Base-by-base conservation (phyloP, 2,797 vertebrate genomes). In the Merluccius polli region DNA sequence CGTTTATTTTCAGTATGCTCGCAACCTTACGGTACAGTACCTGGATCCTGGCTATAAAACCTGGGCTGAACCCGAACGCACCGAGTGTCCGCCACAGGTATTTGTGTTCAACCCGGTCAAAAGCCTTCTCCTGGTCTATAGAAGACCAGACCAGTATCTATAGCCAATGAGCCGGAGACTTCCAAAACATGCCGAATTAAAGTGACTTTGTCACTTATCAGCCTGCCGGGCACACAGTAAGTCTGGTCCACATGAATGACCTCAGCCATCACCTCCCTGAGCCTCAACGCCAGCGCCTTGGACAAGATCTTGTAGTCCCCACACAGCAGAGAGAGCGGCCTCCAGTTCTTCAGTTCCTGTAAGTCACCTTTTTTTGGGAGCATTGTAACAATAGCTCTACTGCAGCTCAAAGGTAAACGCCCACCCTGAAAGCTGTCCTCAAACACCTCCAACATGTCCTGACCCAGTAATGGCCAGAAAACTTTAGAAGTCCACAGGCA, bases 11-110 rank as follows among this genome's bases (percentile, higher is more conserved):
- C 3, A 35, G 33, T 35, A 35, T 35, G 52, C 70, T 81, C 38
- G 33, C 67, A 71, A 59, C 35, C 15, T 77, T 72, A 71, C 63
- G 8, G 33, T 80, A 77, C 72, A 80, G 8, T n/a, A 76, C 78
- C 59, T 35, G 29, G 16, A 79, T 76, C 70, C 32, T 72, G 7
- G 27, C 71, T 21, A 72, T 72, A 31, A 75, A 73, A 24, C 71
- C 65, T 3, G 72, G 15, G 24, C n/a, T 79, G 38, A 73, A 79
- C 2, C 78, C 71, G 71, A 76, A 73, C 10, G 36, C 67, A 3
- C 59, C 24, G 15, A 73, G 15, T 2, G 41, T 32, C 0, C 38
- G 30, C 71, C 27, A 76, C 10, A 73, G 10, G 38, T 79, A 79
- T 1, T 67, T 52, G 9, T 68, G 76, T 16, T 21, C 63, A 18